These are phyloP conservation scores for Danaus plexippus DNA, from an alignment of 1,140 invertebrate genomes.

Conservation along the genomic window DNA sequence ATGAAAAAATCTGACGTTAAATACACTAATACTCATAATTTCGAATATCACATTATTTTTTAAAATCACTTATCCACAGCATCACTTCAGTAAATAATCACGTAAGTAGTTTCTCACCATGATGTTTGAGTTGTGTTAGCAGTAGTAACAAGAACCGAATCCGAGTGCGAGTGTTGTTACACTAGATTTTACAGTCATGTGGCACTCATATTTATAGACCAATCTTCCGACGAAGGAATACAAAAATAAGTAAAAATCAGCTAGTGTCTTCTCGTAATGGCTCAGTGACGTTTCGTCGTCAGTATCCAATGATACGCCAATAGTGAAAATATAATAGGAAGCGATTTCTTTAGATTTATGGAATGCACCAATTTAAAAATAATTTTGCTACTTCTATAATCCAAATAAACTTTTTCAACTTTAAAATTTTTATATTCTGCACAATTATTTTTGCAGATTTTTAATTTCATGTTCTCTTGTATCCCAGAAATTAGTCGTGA, in stretches of 20 bases:
- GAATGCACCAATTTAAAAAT: too few species aligned
- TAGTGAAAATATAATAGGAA: constrained; percentile 30
- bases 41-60: constrained; percentile 2
- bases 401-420: too few species aligned
- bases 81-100: constrained; percentile 24
- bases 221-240: constrained; percentile 52
- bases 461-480: too few species aligned
- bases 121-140: constrained; percentile 42
- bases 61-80: constrained; percentile 18
- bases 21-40: constrained; percentile 1
- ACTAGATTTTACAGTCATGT: constrained; percentile 55
- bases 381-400: too few species aligned
- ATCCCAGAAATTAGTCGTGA: too few species aligned
- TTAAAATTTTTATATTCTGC: too few species aligned
- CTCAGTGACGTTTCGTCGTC: constrained; percentile 42
- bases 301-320: constrained; percentile 29
- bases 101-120: constrained; percentile 53
- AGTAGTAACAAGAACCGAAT: constrained; percentile 67
- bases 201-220: constrained; percentile 67
- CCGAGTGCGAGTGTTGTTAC: constrained; percentile 69
- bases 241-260: constrained; percentile 65
- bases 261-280: constrained; percentile 42
- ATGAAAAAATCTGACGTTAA: constrained; percentile 1
- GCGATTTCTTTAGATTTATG: background rate
- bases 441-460: too few species aligned